phyloP scores from a whole-genome alignment of 2,113 vertebrate genomes.

The Dascyllus trimaculatus region DNA sequence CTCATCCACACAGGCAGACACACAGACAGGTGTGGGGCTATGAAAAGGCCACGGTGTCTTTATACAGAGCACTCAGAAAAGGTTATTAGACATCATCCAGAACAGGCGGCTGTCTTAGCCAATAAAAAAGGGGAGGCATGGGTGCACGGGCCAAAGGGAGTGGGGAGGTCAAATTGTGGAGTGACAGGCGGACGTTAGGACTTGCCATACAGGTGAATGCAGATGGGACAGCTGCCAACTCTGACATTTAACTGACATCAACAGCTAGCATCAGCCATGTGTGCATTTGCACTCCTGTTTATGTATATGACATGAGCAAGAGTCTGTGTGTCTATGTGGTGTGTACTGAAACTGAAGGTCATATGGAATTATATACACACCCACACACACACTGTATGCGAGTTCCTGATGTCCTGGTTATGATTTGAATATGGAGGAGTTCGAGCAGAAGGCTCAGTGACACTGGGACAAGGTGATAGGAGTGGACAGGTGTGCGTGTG shows the following conservation, averaged over 20 bases:
- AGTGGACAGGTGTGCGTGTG: constrained; percentile 75
- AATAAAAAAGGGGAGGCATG: constrained; percentile 62
- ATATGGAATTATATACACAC: constrained; percentile 62
- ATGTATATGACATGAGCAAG: constrained; percentile 56
- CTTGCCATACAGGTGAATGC: constrained; percentile 75
- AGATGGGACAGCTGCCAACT: constrained; percentile 80
- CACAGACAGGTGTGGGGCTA: constrained; percentile 72
- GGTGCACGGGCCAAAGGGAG: constrained; percentile 37
- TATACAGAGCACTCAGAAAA: constrained; percentile 83
- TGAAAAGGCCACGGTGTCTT: constrained; percentile 84
- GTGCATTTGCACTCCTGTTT: constrained; percentile 57
- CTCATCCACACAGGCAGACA: constrained; percentile 44
- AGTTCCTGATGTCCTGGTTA: constrained; percentile 60
- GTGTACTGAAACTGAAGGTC: constrained; percentile 73
- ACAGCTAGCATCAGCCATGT: constrained; percentile 54
- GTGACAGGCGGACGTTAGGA: constrained; percentile 68
- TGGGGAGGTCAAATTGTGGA: constrained; percentile 58
- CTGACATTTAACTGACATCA: constrained; percentile 81
- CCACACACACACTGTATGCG: constrained; percentile 52
- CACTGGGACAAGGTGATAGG: constrained; percentile 81
- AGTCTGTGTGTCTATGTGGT: constrained; percentile 28
- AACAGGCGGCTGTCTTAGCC: constrained; percentile 75
- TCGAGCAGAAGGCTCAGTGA: constrained; percentile 79
- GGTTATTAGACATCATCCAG: constrained; percentile 84
- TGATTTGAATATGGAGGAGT: constrained; percentile 83